phyloP scores from a whole-genome alignment of 2,113 vertebrate species.

The Cyanistes caeruleus region DNA sequence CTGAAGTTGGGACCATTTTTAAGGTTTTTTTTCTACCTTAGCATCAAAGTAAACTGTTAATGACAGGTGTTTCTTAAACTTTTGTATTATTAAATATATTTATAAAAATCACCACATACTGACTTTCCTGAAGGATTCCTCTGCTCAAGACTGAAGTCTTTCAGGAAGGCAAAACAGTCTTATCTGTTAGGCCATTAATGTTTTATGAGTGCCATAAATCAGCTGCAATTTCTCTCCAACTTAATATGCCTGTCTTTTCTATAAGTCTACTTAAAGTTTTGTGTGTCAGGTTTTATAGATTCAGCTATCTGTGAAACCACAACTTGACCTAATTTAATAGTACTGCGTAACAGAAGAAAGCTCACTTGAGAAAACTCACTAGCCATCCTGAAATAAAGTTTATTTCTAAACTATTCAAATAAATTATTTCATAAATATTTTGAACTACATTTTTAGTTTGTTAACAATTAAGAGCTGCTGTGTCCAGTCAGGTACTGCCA shows the following conservation, averaged over 20 bases:
- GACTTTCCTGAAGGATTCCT: neutral
- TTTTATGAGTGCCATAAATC: neutral
- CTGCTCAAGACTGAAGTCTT: neutral
- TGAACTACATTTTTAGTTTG: neutral
- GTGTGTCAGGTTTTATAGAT: neutral
- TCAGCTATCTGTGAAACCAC: neutral
- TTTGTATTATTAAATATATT: neutral
- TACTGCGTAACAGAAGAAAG: neutral
- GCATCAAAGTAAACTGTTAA: neutral
- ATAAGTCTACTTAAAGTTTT: neutral
- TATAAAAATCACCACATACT: neutral
- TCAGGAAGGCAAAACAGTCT: neutral
- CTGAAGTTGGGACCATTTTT: neutral
- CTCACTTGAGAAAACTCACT: neutral
- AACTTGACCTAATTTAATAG: neutral
- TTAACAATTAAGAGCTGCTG: neutral
- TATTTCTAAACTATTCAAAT: neutral
- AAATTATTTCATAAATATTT: neutral
- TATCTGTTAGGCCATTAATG: neutral
- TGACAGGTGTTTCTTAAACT: neutral
- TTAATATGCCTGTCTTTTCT: neutral
- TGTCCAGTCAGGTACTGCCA: neutral
- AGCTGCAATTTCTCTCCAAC: neutral
- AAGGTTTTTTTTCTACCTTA: neutral
- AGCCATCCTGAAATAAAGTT: neutral